These are phyloP conservation scores for Heterotis niloticus DNA, from an alignment of 2,113 vertebrate genomes.

Conservation along the genomic window DNA sequence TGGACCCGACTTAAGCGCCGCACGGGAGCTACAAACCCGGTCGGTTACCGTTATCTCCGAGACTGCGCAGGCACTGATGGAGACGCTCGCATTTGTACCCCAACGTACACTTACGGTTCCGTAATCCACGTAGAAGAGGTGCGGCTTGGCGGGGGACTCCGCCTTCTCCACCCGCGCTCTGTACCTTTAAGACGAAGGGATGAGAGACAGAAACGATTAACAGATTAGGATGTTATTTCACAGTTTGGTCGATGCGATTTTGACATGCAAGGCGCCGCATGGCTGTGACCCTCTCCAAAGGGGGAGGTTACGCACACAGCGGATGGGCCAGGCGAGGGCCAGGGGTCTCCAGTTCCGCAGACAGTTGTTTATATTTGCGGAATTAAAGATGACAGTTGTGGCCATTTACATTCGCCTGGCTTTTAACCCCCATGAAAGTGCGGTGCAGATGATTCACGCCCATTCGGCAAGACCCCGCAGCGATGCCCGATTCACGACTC, in stretches of 20 bases:
- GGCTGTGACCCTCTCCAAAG: neutral
- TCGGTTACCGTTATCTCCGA: neutral
- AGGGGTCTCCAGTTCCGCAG: neutral
- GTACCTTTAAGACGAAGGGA: slow-evolving; percentile 71
- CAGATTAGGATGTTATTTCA: too few relatives aligned
- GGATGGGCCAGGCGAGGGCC: neutral
- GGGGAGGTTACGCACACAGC: neutral
- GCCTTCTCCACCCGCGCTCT: slow-evolving; percentile 90
- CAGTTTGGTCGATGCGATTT: too few relatives aligned
- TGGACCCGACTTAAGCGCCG: too few relatives aligned
- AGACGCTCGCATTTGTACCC: neutral
- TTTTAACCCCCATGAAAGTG: neutral
- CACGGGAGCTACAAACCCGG: too few relatives aligned
- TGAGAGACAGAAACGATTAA: slow-evolving; percentile 26
- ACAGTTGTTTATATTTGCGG: slow-evolving; percentile 17
- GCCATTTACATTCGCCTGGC: slow-evolving; percentile 5
- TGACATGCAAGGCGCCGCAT: neutral
- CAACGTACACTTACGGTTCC: slow-evolving; percentile 81
- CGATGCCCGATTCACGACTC: neutral
- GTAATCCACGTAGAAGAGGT: slow-evolving; percentile 96
- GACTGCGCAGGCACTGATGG: neutral
- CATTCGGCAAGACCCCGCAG: too few relatives aligned
- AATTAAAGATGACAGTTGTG: slow-evolving; percentile 15
- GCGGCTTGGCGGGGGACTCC: slow-evolving; percentile 79
- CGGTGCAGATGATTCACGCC: neutral